Evolutionary conservation across 2,888 invertebrate genomes (phyloP), one percentile per base, ranked within the genome.

Genomic region (Resseliella maxima): DNA sequence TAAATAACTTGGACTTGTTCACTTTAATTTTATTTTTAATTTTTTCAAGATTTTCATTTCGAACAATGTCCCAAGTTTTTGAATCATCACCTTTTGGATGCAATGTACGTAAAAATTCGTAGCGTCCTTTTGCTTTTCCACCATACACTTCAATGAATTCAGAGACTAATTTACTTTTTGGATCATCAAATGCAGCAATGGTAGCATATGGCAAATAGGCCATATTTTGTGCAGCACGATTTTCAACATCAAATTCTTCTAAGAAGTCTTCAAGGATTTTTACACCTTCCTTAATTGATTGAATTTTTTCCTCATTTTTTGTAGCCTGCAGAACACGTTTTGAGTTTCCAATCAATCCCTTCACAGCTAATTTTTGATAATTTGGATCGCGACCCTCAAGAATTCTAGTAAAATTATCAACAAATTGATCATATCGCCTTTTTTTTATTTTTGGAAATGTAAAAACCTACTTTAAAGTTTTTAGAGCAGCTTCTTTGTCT

Each of bases 351-450:
- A 95, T 92, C 3, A 95, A 92, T 0, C 95, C 95, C 88, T 93
- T 94, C 21, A 95, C 92, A 0, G 95, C 95, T 86, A 96, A 90
- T 89, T 93, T 94, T 91, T 96, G 95, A 90, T 96, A 96, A 87
- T 95, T 94, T 0, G 95, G 94, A 91, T 96, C 96, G 18, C 96
- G 91, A 0, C 95, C 96, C 88, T 94, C 93, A 87, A 96, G 90
- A 90, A 92, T 92, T 90, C 91, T 91, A 86, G 3, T 45, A n/a
- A n/a, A n/a, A n/a, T n/a, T n/a, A n/a, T 85, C 27, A 85, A 46
- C 15, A 85, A 50, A 38, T 24, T 31, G 15, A 81, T n/a, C n/a
- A n/a, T n/a, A n/a, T n/a, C n/a, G n/a, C n/a, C n/a, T n/a, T n/a
- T n/a, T n/a, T n/a, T n/a, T n/a, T n/a, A n/a, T n/a, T n/a, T n/a